Conservation (phyloP, 2,113 vertebrate genomes). For the Genyomyrus donnyi region DNA sequence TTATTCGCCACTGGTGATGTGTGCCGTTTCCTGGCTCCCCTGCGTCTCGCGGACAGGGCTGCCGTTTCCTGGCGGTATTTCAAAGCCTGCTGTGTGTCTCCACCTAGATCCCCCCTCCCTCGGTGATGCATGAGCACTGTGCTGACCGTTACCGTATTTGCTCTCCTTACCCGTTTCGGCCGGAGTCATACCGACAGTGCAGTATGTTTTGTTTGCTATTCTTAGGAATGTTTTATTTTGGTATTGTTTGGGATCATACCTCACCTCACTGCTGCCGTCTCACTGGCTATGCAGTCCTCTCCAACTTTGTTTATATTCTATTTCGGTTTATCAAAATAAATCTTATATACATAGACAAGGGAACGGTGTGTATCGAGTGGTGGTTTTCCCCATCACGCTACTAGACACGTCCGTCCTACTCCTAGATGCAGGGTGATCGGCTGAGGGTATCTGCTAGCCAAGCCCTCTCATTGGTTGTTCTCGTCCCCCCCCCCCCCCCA, state of each 20-base stretch:
- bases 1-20: background rate
- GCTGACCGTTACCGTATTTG: background rate
- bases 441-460: background rate
- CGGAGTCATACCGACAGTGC: background rate
- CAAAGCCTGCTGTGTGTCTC: background rate
- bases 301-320: background rate
- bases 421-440: background rate
- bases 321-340: background rate
- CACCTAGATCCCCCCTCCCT: background rate
- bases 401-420: background rate
- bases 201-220: background rate
- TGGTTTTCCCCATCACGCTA: background rate
- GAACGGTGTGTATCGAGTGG: background rate
- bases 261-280: background rate
- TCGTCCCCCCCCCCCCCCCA: background rate
- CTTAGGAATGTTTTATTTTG: background rate
- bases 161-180: background rate
- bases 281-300: background rate
- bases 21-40: background rate
- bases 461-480: background rate
- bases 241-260: background rate
- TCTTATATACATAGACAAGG: background rate
- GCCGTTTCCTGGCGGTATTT: background rate
- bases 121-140: background rate
- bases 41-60: background rate